Conservation (phyloP, 2,113 vertebrate genomes). For the Eira barbara region DNA sequence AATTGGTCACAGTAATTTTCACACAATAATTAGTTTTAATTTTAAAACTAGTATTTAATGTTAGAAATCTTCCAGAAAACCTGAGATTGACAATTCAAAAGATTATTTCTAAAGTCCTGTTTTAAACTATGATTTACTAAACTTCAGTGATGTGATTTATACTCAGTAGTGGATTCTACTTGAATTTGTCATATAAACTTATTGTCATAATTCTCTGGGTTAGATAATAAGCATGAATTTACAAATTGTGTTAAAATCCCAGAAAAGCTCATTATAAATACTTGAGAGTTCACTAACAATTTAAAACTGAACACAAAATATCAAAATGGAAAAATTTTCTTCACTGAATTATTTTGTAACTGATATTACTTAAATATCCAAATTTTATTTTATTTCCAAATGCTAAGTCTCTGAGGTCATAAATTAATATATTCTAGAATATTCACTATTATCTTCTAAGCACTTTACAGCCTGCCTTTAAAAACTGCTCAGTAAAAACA, state of each 20-base stretch:
- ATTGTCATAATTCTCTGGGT: constrained; percentile 61
- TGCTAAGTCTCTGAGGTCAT: constrained; percentile 63
- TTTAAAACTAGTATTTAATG: background rate
- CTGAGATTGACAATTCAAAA: constrained; percentile 17
- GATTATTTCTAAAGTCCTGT: background rate
- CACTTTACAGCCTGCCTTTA: constrained; percentile 72
- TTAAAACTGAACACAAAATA: constrained; percentile 76
- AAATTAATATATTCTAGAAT: constrained; percentile 59
- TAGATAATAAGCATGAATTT: constrained; percentile 79
- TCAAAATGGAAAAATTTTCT: constrained; percentile 48
- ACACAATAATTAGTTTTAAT: too few relatives aligned
- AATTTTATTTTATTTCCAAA: constrained; percentile 75
- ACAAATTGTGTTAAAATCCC: constrained; percentile 70
- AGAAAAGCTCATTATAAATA: constrained; percentile 78
- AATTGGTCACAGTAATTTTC: background rate
- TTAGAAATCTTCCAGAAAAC: background rate
- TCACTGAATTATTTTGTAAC: constrained; percentile 52
- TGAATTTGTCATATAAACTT: constrained; percentile 45
- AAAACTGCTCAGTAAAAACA: constrained; percentile 24
- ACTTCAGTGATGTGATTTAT: background rate
- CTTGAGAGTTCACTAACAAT: constrained; percentile 70
- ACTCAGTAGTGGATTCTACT: background rate
- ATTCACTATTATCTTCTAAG: constrained; percentile 64
- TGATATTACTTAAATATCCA: constrained; percentile 66
- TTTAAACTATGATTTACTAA: constrained; percentile 6